Conservation (phyloP, 2,113 vertebrate species). For the Periophthalmus modestus region DNA sequence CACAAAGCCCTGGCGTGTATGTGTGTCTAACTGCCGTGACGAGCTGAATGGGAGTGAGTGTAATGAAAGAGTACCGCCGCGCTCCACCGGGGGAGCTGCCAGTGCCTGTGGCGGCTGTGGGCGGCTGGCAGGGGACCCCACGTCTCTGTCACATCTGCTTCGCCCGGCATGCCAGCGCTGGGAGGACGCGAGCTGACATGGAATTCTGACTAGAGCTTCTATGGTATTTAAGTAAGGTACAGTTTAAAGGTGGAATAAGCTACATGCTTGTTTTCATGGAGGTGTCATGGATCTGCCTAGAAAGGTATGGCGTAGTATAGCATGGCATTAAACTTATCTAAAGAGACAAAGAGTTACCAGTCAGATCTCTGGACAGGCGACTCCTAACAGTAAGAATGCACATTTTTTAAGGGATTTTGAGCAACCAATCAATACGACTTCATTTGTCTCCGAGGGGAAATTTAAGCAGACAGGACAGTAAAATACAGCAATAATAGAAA, state of each 20-base stretch:
- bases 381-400: too few species aligned
- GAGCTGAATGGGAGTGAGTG: slow-evolving; percentile 25
- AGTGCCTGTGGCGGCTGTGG: slow-evolving; percentile 64
- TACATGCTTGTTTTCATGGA: neutral
- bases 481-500: too few species aligned
- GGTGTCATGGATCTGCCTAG: neutral
- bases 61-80: slow-evolving; percentile 50
- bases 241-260: neutral
- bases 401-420: too few species aligned
- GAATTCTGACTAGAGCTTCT: neutral
- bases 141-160: slow-evolving; percentile 69
- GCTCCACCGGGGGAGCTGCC: slow-evolving; percentile 59
- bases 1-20: slow-evolving; percentile 21
- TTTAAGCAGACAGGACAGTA: too few species aligned
- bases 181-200: neutral
- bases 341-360: too few species aligned
- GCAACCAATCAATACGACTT: too few species aligned
- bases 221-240: neutral
- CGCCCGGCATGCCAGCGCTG: slow-evolving; percentile 23
- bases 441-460: too few species aligned
- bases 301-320: neutral
- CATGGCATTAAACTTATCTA: too few species aligned
- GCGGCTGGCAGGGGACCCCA: slow-evolving; percentile 61
- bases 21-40: slow-evolving; percentile 34
- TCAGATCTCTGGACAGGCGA: too few species aligned